A percentile compares a stretch with the other conserved stretches of the same genome.
Evolutionary conservation across 1,140 invertebrate species (phyloP).

Genomic region (Neodiprion fabricii): DNA sequence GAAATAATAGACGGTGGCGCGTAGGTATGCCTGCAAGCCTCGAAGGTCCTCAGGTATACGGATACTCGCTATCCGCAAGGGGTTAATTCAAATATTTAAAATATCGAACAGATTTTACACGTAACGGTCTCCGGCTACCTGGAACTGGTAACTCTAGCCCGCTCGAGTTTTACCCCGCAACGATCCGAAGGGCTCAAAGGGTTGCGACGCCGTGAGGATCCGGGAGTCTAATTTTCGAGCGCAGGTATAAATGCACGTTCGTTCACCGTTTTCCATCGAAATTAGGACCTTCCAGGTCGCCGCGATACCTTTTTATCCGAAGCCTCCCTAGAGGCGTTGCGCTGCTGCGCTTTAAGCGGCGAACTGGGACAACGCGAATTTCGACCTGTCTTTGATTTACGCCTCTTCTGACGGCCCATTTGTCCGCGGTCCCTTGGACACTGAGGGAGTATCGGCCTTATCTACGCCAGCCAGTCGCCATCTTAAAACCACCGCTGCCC

Average conservation of each 20-base stretch:
- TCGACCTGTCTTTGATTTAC: constrained; percentile 53
- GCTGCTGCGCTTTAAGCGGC: neutral
- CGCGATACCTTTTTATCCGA: neutral
- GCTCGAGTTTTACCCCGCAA: constrained; percentile 27
- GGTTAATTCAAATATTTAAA: constrained; percentile 62
- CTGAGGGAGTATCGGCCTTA: constrained; percentile 44
- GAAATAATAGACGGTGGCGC: constrained; percentile 47
- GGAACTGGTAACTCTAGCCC: constrained; percentile 55
- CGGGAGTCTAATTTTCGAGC: too few species aligned
- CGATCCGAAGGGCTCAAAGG: constrained; percentile 42
- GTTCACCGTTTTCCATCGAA: neutral
- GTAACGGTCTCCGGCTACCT: constrained; percentile 54
- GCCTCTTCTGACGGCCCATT: constrained; percentile 59
- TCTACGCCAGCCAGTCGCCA: constrained; percentile 52
- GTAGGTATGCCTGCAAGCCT: neutral
- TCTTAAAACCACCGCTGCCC: constrained; percentile 40
- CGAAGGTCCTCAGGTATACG: constrained; percentile 35
- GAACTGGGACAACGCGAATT: constrained; percentile 29
- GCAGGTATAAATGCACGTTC: neutral
- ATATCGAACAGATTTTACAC: constrained; percentile 52
- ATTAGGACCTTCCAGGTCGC: neutral
- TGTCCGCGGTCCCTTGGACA: constrained; percentile 54
- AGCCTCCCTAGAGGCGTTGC: neutral
- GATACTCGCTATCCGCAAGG: constrained; percentile 32
- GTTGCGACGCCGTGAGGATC: constrained; percentile 43